Evolutionary conservation across 2,113 vertebrate species (phyloP), one percentile per base, ranked within the genome.

Genomic region (Echinops telfairi): DNA sequence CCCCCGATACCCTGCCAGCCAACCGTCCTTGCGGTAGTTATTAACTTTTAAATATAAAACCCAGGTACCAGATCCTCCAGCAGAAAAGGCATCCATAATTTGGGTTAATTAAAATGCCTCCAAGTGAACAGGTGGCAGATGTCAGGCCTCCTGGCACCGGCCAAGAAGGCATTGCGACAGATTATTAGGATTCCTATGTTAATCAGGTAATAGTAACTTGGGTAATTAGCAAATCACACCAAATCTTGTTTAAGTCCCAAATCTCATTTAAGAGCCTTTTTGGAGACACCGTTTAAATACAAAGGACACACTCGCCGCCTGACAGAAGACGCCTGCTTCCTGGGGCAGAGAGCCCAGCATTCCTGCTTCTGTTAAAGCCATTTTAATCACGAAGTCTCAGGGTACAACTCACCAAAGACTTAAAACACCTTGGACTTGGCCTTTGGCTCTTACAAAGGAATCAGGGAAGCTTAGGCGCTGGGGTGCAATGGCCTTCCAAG

Each of bases 21-120:
- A 96, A 96, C 73, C 94, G 47, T 97, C 96, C 95, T 97, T 98
- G 95, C 97, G 97, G 95, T 98, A 96, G 97, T 96, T 97, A 97
- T 97, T 97, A 97, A 96, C 95, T 98, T 98, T 98, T 97, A 98
- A 98, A 98, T 97, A 97, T 96, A 97, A 98, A 98, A 97, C 89
- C 97, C 97, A 97, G 97, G 96, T 96, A 96, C 96, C 97, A 98
- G 97, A 97, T 97, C 96, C 96, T 97, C 94, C 95, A 93, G 79
- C 95, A 97, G 96, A 97, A 97, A 97, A 95, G 95, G 96, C 97
- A 98, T 97, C 97, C 96, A 97, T 98, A 98, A 98, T 98, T 97
- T 98, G 98, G 97, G 97, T 98, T 98, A 98, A 98, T 98, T 98
- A 98, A 98, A 98, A 98, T 97, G 98, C 98, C 97, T 98, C 98